Base-by-base conservation (phyloP, 2,797 vertebrate genomes). In the Molossus molossus region DNA sequence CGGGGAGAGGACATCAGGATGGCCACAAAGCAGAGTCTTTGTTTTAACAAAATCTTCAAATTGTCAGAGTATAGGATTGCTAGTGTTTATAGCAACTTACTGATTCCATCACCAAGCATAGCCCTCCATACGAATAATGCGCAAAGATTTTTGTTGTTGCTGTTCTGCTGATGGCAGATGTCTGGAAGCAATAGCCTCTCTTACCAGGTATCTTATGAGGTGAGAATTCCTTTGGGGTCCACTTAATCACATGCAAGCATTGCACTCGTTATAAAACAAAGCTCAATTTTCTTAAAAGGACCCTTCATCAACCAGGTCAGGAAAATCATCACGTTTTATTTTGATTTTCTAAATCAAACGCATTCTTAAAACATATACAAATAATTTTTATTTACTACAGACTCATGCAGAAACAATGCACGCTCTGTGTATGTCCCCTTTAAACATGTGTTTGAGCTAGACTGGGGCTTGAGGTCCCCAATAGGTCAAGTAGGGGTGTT, bases 241-340 rank as follows among this genome's bases (percentile, higher is more conserved):
- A 98, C 91, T 95, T 98, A 96, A 97, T 97, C 96, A 97, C 90
- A 64, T 93, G 91, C 92, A 97, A 98, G 95, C 87, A 81, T 90
- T 97, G 91, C 93, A 97, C 97, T 98, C 96, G 97, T 97, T 98
- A 97, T 95, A 95, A 98, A 97, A 98, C 96, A 91, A 98, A 98
- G 86, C 81, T 95, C 97, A 97, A 94, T 97, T 97, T 97, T 95
- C 97, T 97, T 97, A 97, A 96, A 98, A 69, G 37, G 80, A 92
- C 81, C 96, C 92, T 92, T 96, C 91, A 95, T 97, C 76, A 96
- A 84, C 64, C 83, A 96, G 83, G 40, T 96, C 12, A n/a, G 69
- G 69, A 83, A 48, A 81, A 85, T 6, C 9, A 65, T 57, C 20
- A 58, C 0, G 8, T 82, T 86, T 79, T 62, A 82, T 83, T 95